Conservation (phyloP, 2,797 vertebrate species). For the Schizopygopsis pylzovi region DNA sequence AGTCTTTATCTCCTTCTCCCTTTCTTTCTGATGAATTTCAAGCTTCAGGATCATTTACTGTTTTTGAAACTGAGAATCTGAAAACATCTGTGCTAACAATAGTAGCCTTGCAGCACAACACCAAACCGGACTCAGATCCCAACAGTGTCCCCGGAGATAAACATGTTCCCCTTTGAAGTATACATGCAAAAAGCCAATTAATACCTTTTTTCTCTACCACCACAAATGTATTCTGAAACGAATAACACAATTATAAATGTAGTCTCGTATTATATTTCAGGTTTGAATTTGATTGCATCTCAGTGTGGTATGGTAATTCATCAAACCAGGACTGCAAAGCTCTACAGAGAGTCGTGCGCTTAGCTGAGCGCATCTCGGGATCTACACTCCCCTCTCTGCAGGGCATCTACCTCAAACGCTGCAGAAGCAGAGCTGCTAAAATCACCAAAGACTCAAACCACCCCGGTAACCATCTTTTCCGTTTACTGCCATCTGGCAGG, state of each 20-base stretch:
- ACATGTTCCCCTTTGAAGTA: not conserved
- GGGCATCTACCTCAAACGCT: too few relatives aligned
- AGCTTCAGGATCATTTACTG: not conserved
- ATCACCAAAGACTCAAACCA: too few relatives aligned
- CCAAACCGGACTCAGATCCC: constrained; percentile 1
- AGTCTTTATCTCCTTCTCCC: not conserved
- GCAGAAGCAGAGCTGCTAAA: too few relatives aligned
- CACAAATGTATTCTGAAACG: not conserved
- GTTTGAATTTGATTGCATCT: not conserved
- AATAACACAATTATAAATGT: not conserved
- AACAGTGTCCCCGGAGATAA: not conserved
- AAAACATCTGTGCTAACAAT: constrained; percentile 2
- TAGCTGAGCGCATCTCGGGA: too few relatives aligned
- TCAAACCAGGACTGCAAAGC: too few relatives aligned
- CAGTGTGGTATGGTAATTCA: too few relatives aligned
- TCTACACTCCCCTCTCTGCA: too few relatives aligned
- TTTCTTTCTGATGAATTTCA: not conserved
- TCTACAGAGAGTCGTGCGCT: too few relatives aligned
- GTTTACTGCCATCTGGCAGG: too few relatives aligned
- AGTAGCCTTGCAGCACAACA: constrained; percentile 1
- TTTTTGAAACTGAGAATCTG: constrained; percentile 26
- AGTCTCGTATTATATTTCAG: not conserved
- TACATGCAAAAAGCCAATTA: not conserved
- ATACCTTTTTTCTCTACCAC: not conserved
- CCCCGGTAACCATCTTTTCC: too few relatives aligned